Base-by-base conservation (phyloP, 2,888 invertebrate genomes). In the Athalia rosae region DNA sequence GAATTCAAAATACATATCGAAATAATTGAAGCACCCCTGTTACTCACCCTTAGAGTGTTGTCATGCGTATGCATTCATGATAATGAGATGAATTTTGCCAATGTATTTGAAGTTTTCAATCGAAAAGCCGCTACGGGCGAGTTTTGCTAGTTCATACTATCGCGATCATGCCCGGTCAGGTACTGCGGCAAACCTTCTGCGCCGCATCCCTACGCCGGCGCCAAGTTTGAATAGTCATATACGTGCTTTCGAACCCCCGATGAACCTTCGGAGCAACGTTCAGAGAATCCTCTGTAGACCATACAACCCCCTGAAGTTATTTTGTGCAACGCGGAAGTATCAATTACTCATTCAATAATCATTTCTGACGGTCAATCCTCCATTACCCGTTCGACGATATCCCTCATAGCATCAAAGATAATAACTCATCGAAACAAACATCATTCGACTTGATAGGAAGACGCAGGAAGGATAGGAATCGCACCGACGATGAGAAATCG, bases 171-270 rank as follows among this genome's bases (percentile, higher is more conserved):
- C 61, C 76, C 63, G 56, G 56, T 48, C 45, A 64, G 48, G 56
- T 64, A 76, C 76, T 76, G 53, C 76, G 76, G 76, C 47, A 76
- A 76, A 53, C 53, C 64, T 64, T 64, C 63, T 63, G 76, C 76
- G 76, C 63, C 62, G 62, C 62, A 62, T 11, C 41, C 62, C 62
- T 43, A 53, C 76, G 76, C 76, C 76, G 64, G 64, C 64, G 76
- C 76, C 47, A 64, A 76, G 43, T 76, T 76, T 50, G 64, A 76
- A 63, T 63, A 45, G 48, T 53, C 62, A 53, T 67, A 67, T 67
- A 67, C 50, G 64, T n/a, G 76, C 64, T 76, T 56, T 47, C 45
- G 48, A 28, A 64, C 45, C 63, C 48, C 13, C 28, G 61, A 62
- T 43, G 62, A 62, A 48, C 28, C 28, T 28, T 28, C 28, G 28